A percentile compares a stretch with the other conserved stretches of the same genome.
Conservation (phyloP, 2,113 vertebrate species). For the Oreochromis tanganicae region DNA sequence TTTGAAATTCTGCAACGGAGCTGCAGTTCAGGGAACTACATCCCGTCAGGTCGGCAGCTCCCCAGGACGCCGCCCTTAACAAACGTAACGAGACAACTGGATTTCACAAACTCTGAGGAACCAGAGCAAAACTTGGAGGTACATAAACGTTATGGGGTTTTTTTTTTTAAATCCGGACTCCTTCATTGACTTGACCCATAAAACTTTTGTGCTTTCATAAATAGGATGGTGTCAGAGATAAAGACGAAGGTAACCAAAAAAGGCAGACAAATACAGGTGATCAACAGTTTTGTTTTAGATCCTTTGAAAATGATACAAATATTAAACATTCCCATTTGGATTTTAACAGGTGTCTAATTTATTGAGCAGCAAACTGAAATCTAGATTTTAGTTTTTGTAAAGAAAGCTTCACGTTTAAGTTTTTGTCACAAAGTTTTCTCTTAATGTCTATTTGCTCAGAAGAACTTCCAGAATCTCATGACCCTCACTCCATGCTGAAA, state of each 20-base stretch:
- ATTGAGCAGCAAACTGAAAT: neutral
- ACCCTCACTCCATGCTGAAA: conserved; percentile 37
- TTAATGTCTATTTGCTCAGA: neutral
- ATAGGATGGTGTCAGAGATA: neutral
- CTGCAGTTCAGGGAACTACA: neutral
- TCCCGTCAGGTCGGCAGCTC: conserved; percentile 29
- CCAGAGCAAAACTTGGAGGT: neutral
- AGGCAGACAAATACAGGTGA: neutral
- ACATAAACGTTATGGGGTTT: neutral
- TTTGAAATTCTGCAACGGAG: neutral
- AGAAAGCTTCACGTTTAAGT: neutral
- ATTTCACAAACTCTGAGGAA: neutral
- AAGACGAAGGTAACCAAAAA: neutral
- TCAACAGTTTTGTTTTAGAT: neutral
- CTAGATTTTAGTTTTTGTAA: neutral
- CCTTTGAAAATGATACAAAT: neutral
- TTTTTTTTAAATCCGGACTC: rapidly evolving
- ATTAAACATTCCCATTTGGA: neutral
- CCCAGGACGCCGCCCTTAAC: conserved; percentile 10
- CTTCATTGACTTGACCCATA: too few relatives aligned
- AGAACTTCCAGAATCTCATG: neutral
- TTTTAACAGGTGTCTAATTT: neutral
- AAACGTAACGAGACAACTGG: neutral
- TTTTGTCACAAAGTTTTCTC: neutral
- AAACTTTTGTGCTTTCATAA: neutral